These are phyloP conservation scores for Andricus grossulariae DNA, from an alignment of 1,140 invertebrate species.

Conservation along the genomic window DNA sequence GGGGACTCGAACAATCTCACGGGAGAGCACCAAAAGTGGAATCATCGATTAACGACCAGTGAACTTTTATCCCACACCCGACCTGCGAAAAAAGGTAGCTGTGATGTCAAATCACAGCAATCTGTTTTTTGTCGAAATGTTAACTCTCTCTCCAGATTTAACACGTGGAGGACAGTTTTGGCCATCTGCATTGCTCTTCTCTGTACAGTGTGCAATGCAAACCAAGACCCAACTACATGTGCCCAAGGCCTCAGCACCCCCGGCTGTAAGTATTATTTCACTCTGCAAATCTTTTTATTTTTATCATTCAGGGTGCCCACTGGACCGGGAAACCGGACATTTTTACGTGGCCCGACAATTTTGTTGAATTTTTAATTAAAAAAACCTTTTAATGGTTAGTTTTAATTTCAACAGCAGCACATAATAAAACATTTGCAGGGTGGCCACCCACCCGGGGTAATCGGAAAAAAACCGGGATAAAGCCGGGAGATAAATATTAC, in stretches of 20 bases:
- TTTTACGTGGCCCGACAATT: too few species aligned
- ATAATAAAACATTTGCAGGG: too few species aligned
- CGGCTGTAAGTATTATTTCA: slow-evolving; percentile 60
- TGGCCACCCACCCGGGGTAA: too few species aligned
- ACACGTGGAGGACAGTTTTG: slow-evolving; percentile 50
- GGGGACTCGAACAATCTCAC: slow-evolving; percentile 31
- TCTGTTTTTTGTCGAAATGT: slow-evolving; percentile 14
- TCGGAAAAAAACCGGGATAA: too few species aligned
- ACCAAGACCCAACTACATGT: slow-evolving; percentile 50
- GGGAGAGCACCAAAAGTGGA: slow-evolving; percentile 34
- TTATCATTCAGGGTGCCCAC: too few species aligned
- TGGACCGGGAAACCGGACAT: too few species aligned
- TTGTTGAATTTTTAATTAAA: too few species aligned
- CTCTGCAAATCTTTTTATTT: slow-evolving; percentile 24
- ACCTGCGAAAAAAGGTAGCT: slow-evolving; percentile 12
- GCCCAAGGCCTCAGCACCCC: slow-evolving; percentile 61
- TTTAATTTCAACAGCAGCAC: too few species aligned
- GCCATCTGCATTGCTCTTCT: slow-evolving; percentile 47
- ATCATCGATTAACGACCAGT: slow-evolving; percentile 30
- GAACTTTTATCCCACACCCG: slow-evolving; percentile 31
- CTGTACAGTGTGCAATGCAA: slow-evolving; percentile 45
- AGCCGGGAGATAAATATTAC: too few species aligned
- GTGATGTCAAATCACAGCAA: slow-evolving; percentile 34
- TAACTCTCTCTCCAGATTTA: background rate
- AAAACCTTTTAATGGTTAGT: too few species aligned